Conservation (phyloP, 23 tunicate genomes). For the Botrylloides violaceus region DNA sequence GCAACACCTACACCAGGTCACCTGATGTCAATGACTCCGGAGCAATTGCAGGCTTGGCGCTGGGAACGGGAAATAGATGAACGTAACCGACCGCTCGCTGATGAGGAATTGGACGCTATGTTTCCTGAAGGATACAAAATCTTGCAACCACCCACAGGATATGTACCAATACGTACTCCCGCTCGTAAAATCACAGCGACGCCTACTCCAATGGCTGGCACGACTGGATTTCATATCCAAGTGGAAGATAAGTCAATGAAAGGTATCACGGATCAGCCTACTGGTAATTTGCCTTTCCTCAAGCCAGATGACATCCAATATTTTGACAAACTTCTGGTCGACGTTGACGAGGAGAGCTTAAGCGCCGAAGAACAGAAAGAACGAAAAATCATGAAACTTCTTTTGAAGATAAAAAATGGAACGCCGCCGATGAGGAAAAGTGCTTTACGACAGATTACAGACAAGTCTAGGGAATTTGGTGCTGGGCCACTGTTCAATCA, state of each 20-base stretch:
- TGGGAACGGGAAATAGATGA: conserved; percentile 99
- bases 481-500: conserved; percentile 99
- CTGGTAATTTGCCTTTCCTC: conserved; percentile 86
- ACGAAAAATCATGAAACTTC: conserved; percentile 89
- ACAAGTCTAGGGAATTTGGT: conserved; percentile 96
- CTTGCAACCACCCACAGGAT: conserved; percentile 83
- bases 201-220: conserved; percentile 98
- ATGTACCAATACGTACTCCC: conserved; percentile 92
- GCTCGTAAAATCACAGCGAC: conserved; percentile 95
- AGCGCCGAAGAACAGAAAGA: conserved; percentile 96
- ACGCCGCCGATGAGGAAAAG: conserved; percentile 99
- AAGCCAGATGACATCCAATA: conserved; percentile 99
- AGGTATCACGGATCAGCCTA: conserved; percentile 92
- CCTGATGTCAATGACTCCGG: conserved; percentile 89
- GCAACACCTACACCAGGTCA: conserved; percentile 91
- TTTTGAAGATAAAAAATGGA: conserved; percentile 94
- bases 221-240: conserved; percentile 95
- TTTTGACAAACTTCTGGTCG: conserved; percentile 94
- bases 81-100: conserved; percentile 84
- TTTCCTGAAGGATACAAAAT: conserved; percentile 99
- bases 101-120: conserved; percentile 99
- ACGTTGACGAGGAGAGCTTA: conserved; percentile 89
- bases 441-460: conserved; percentile 96
- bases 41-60: conserved; percentile 86
- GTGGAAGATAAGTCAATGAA: conserved; percentile 89